A percentile compares a stretch with the other conserved stretches of the same genome.
These are phyloP conservation scores for Calameuta pallipes DNA, from an alignment of 2,888 invertebrate species.

Conservation along the genomic window DNA sequence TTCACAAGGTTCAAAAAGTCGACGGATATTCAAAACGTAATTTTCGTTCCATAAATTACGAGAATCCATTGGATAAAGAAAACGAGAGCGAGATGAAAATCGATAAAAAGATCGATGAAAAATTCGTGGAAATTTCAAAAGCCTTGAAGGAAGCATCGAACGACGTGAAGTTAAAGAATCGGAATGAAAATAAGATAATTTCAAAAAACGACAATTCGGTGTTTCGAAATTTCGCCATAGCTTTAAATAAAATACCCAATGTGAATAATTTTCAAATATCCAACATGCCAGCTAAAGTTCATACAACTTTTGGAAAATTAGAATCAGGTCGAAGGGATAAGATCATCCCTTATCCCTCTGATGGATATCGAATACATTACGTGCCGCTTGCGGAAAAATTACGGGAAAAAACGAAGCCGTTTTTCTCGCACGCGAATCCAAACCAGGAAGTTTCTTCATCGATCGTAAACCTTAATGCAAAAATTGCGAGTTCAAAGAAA, in stretches of 20 bases:
- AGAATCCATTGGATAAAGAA: conserved; percentile 22
- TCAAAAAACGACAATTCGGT: conserved; percentile 13
- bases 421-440: neutral
- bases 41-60: conserved; percentile 27
- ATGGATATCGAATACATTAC: neutral
- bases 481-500: neutral
- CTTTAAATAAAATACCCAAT: conserved; percentile 15
- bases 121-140: conserved; percentile 42
- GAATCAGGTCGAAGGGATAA: neutral
- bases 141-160: conserved; percentile 35
- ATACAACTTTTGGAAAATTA: neutral
- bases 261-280: neutral
- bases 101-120: conserved; percentile 43
- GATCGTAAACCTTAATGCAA: neutral
- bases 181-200: conserved; percentile 15
- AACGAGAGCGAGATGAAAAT: conserved; percentile 23
- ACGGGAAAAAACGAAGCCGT: neutral
- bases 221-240: conserved; percentile 17
- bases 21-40: conserved; percentile 12
- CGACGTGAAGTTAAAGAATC: conserved; percentile 12
- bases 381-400: neutral
- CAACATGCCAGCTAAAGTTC: neutral
- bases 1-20: neutral
- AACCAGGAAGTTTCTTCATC: neutral
- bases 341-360: neutral